Percentiles rank a stretch among this genome's conserved stretches.
Conservation (phyloP, 1,140 invertebrate genomes). For the Ptiloglossa arizonensis region DNA sequence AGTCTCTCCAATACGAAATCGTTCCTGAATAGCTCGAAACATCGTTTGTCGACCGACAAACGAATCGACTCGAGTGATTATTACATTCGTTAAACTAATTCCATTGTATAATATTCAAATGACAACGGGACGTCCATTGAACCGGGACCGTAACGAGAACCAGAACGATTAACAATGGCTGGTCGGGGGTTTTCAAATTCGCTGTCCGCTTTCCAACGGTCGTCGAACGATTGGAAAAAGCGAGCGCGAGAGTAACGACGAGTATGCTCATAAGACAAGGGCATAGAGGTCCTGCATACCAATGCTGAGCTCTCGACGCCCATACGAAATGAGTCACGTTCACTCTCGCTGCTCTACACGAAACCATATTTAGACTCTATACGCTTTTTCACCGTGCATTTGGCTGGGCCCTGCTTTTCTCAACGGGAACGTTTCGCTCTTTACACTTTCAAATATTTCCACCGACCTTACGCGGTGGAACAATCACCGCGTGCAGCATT, state of each 20-base stretch:
- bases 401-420: slow-evolving; percentile 32
- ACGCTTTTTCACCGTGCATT: slow-evolving; percentile 17
- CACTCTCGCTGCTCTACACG: slow-evolving; percentile 38
- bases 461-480: slow-evolving; percentile 35
- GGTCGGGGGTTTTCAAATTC: slow-evolving; percentile 4
- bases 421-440: slow-evolving; percentile 8
- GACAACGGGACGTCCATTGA: neutral
- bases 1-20: too few species aligned
- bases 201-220: slow-evolving; percentile 27
- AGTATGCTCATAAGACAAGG: slow-evolving; percentile 53
- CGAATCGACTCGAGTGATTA: neutral
- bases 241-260: slow-evolving; percentile 10
- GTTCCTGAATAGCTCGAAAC: too few species aligned
- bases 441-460: slow-evolving; percentile 57
- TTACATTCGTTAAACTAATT: neutral
- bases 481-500: slow-evolving; percentile 17
- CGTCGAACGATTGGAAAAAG: slow-evolving; percentile 36
- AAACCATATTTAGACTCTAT: slow-evolving; percentile 21
- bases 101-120: neutral
- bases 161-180: neutral
- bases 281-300: slow-evolving; percentile 33
- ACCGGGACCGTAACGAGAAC: slow-evolving; percentile 1
- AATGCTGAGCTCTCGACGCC: slow-evolving; percentile 38
- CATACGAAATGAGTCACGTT: slow-evolving; percentile 58
- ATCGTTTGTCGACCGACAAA: too few species aligned